Percentiles rank a stretch among this genome's conserved stretches.
These are phyloP conservation scores for Gallinago undulata DNA, from an alignment of 2,113 vertebrate species.

Conservation along the genomic window DNA sequence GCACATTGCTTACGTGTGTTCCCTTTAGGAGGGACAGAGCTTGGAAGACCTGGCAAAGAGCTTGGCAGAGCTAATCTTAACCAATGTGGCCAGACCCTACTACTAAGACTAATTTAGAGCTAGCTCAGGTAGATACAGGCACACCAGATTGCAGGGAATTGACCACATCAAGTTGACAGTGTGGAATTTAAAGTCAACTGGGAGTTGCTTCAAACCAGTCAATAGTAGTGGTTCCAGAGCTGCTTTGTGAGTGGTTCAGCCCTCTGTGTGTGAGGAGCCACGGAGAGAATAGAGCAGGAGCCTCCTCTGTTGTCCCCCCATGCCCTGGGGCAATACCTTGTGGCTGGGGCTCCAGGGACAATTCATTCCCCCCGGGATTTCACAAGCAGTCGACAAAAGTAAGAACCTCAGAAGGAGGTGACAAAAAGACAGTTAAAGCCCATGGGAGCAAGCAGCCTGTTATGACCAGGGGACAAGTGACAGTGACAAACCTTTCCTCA, in stretches of 20 bases:
- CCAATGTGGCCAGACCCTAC: background rate
- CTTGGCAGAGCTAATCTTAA: background rate
- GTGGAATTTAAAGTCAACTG: background rate
- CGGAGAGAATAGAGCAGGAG: background rate
- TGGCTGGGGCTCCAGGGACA: background rate
- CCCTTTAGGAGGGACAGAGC: background rate
- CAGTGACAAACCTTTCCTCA: background rate
- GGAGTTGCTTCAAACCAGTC: background rate
- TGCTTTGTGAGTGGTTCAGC: fast-evolving
- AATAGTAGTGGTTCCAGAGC: fast-evolving
- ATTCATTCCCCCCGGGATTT: background rate
- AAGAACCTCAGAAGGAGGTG: conserved; percentile 17
- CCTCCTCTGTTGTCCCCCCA: background rate
- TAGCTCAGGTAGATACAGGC: background rate
- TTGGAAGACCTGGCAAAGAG: background rate
- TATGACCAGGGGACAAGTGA: background rate
- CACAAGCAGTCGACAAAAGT: background rate
- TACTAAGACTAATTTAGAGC: background rate
- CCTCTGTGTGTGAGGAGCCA: background rate
- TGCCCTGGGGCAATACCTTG: background rate
- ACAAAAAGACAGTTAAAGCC: background rate
- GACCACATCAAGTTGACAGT: background rate
- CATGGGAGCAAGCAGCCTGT: conserved; percentile 3
- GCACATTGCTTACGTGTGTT: fast-evolving
- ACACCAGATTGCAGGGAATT: background rate